A percentile compares a stretch with the other conserved stretches of the same genome.
Conservation (phyloP, 1,140 invertebrate species). For the Andricus grossulariae region DNA sequence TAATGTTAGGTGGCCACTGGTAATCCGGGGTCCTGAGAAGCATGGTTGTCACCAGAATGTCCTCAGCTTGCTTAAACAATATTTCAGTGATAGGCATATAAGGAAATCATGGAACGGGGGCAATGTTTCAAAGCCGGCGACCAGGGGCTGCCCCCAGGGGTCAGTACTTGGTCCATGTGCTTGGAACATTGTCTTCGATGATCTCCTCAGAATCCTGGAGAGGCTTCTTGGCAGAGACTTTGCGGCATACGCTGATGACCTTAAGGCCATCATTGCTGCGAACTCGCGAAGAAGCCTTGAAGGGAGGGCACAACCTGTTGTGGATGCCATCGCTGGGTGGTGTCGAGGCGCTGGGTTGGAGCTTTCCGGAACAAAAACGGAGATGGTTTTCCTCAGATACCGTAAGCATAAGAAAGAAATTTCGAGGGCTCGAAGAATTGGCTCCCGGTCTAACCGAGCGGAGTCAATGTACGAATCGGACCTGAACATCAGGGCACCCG, state of each 20-base stretch:
- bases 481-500: background rate
- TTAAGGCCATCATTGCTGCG: background rate
- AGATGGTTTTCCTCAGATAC: background rate
- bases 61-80: background rate
- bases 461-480: slow-evolving; percentile 1
- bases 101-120: background rate
- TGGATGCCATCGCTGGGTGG: background rate
- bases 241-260: background rate
- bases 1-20: background rate
- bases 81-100: background rate
- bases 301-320: background rate
- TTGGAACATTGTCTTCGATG: too few species aligned
- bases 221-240: background rate
- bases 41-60: background rate
- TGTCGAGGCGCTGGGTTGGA: background rate
- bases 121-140: too few species aligned
- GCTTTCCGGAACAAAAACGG: too few species aligned
- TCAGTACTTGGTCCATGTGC: slow-evolving; percentile 46
- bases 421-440: background rate
- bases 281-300: too few species aligned
- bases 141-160: slow-evolving; percentile 54
- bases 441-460: background rate
- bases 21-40: background rate
- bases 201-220: slow-evolving; percentile 42
- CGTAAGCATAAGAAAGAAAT: too few species aligned